Evolutionary conservation across 2,797 vertebrate species (phyloP).

Genomic region (Acrocephalus scirpaceus): DNA sequence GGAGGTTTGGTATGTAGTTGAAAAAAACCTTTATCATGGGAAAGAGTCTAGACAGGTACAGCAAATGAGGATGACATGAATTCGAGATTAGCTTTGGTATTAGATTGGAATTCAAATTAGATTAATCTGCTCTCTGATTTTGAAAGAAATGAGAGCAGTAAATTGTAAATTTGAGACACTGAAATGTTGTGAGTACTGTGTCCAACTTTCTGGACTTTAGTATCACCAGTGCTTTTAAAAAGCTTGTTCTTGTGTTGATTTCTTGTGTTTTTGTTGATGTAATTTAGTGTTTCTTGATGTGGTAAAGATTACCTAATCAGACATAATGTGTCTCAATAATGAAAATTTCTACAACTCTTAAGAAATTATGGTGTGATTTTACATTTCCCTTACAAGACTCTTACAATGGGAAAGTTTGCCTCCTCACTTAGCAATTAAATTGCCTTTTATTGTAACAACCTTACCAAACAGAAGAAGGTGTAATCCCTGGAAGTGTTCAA

Average conservation of each 20-base stretch:
- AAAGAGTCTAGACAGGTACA: neutral
- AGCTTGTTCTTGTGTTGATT: neutral
- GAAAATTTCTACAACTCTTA: neutral
- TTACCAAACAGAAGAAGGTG: neutral
- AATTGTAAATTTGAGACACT: neutral
- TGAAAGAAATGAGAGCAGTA: neutral
- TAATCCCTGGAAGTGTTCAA: neutral
- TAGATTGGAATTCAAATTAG: neutral
- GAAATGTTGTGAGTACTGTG: neutral
- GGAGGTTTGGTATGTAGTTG: neutral
- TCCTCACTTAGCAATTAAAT: neutral
- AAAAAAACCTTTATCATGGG: neutral
- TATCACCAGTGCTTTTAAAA: neutral
- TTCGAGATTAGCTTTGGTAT: neutral
- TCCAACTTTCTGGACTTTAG: neutral
- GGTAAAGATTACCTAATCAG: neutral
- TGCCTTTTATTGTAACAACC: neutral
- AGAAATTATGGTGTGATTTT: neutral
- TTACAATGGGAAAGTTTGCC: neutral
- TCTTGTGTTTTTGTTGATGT: neutral
- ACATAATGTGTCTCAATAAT: neutral
- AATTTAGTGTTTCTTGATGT: neutral
- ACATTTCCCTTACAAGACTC: neutral
- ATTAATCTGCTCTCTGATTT: neutral
- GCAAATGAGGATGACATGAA: neutral